phyloP scores from a whole-genome alignment of 1,140 invertebrate species.

The Pantala flavescens region DNA sequence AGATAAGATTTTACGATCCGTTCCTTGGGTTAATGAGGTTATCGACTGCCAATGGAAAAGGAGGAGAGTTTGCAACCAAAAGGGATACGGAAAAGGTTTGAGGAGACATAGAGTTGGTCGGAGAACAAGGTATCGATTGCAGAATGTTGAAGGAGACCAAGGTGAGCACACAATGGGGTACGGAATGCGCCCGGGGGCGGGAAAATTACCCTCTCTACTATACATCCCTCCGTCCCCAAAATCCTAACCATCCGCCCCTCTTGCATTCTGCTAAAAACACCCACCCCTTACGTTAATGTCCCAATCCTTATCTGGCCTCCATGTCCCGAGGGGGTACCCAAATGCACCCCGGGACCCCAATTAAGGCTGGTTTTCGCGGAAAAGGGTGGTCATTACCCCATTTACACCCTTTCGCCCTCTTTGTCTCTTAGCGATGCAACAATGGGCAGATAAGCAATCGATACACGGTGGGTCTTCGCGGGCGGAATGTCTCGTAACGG shows the following conservation, averaged over 20 bases:
- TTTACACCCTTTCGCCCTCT: background rate
- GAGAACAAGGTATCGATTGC: background rate
- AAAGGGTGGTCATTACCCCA: background rate
- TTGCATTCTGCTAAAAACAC: background rate
- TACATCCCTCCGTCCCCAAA: background rate
- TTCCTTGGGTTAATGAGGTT: constrained; percentile 5
- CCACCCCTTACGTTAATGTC: no score
- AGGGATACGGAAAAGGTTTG: background rate
- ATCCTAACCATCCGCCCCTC: background rate
- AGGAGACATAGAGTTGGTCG: background rate
- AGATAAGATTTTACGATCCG: constrained; percentile 9
- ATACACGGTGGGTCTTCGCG: no score
- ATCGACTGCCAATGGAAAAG: background rate
- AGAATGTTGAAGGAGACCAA: background rate
- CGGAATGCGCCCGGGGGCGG: background rate
- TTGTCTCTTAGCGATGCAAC: no score
- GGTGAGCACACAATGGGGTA: background rate
- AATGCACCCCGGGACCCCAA: background rate
- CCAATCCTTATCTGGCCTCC: no score
- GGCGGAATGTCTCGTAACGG: no score
- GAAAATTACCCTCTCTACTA: background rate
- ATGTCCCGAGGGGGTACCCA: background rate
- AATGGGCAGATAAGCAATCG: no score
- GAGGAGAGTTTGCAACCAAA: background rate
- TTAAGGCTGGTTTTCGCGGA: background rate